phyloP scores from a whole-genome alignment of 2,797 vertebrate species.

The Tinamus major region DNA sequence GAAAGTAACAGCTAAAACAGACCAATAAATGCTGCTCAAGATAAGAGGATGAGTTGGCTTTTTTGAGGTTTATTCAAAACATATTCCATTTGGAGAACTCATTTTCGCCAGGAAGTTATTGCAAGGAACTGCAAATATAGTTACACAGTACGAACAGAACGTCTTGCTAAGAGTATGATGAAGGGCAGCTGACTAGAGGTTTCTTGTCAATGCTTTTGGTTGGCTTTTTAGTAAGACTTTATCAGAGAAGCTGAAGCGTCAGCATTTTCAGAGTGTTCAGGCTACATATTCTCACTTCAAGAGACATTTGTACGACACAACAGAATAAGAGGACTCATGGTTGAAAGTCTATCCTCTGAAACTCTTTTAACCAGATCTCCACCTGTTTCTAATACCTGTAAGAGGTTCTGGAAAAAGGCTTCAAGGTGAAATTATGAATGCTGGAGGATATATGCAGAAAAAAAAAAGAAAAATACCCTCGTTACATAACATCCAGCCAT shows the following conservation, averaged over 20 bases:
- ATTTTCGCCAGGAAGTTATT: background rate
- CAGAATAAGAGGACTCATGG: background rate
- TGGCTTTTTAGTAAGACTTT: background rate
- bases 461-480: background rate
- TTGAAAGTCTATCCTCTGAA: background rate
- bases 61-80: background rate
- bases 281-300: background rate
- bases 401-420: background rate
- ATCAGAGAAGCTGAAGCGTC: background rate
- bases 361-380: background rate
- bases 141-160: background rate
- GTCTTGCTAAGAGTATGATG: accelerated
- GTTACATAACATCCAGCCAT: background rate
- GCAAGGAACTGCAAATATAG: background rate
- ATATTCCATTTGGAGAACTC: background rate
- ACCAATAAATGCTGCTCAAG: background rate
- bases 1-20: background rate
- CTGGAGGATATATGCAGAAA: background rate
- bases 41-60: accelerated
- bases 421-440: background rate
- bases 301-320: background rate
- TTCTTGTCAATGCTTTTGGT: background rate
- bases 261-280: background rate
- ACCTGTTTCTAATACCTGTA: background rate
- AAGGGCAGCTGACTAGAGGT: background rate